Evolutionary conservation across 2,888 invertebrate genomes (phyloP).

Genomic region (Chironomus tentans): DNA sequence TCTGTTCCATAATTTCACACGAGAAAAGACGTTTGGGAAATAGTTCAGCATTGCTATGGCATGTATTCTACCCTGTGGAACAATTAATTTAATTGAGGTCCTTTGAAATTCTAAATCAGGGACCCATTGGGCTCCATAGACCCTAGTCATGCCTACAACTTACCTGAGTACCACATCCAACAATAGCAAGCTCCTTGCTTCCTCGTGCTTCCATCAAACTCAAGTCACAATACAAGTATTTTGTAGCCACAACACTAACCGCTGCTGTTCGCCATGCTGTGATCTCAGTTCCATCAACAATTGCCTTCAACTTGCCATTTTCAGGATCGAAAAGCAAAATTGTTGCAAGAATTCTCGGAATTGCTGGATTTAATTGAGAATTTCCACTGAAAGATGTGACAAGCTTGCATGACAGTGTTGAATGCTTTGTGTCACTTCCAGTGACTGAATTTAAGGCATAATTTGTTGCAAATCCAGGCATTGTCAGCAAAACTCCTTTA

Average conservation of each 20-base stretch:
- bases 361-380: slow-evolving; percentile 33
- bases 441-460: slow-evolving; percentile 32
- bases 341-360: slow-evolving; percentile 43
- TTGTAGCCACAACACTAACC: slow-evolving; percentile 33
- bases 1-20: slow-evolving; percentile 51
- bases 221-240: no score
- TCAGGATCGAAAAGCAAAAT: slow-evolving; percentile 42
- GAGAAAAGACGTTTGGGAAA: slow-evolving; percentile 40
- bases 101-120: no score
- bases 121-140: no score
- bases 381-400: slow-evolving; percentile 43
- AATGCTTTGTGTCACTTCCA: slow-evolving; percentile 24
- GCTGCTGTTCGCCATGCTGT: slow-evolving; percentile 51
- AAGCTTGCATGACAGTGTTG: slow-evolving; percentile 42
- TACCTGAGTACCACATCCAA: slow-evolving; percentile 37
- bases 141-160: slow-evolving; percentile 13
- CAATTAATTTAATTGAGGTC: no score
- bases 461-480: slow-evolving; percentile 44
- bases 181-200: no score
- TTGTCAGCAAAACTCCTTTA: slow-evolving; percentile 37
- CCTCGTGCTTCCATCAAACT: no score
- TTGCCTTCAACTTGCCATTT: slow-evolving; percentile 42
- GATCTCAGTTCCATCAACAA: slow-evolving; percentile 46
- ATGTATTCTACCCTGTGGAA: slow-evolving; percentile 39
- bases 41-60: slow-evolving; percentile 36